phyloP scores from a whole-genome alignment of 2,113 vertebrate genomes.

The Tetrax tetrax region DNA sequence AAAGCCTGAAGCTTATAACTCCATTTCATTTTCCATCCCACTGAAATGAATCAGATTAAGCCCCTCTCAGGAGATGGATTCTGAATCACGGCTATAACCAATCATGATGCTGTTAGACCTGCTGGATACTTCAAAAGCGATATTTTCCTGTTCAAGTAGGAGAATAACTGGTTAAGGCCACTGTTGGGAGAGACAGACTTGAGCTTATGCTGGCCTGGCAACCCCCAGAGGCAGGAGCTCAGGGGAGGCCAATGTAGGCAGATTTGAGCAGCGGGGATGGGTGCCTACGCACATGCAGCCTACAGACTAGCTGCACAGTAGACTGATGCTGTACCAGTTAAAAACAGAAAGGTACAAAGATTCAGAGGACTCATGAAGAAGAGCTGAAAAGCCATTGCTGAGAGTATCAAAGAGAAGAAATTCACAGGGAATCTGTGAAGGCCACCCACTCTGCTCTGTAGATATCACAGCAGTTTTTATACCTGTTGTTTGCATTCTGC shows the following conservation, averaged over 20 bases:
- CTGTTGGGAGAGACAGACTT: neutral
- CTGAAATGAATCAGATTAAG: neutral
- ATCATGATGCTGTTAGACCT: neutral
- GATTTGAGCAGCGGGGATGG: neutral
- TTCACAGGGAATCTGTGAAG: neutral
- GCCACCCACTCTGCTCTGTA: neutral
- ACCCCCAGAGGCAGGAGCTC: neutral
- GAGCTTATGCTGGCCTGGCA: neutral
- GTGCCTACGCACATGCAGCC: neutral
- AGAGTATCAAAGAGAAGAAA: neutral
- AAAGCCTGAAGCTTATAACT: neutral
- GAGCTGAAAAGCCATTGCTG: neutral
- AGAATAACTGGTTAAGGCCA: neutral
- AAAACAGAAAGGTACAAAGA: neutral
- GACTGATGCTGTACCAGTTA: rapidly evolving
- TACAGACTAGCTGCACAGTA: neutral
- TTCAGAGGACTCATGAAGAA: neutral
- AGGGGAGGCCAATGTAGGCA: neutral
- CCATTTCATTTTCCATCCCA: neutral
- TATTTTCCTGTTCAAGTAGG: neutral
- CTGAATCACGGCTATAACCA: neutral
- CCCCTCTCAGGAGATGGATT: neutral
- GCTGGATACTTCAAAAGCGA: neutral
- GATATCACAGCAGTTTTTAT: neutral
- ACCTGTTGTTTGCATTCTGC: neutral